Evolutionary conservation across 1,140 invertebrate species (phyloP), one percentile per base, ranked within the genome.

Genomic region (Cotesia vestalis): DNA sequence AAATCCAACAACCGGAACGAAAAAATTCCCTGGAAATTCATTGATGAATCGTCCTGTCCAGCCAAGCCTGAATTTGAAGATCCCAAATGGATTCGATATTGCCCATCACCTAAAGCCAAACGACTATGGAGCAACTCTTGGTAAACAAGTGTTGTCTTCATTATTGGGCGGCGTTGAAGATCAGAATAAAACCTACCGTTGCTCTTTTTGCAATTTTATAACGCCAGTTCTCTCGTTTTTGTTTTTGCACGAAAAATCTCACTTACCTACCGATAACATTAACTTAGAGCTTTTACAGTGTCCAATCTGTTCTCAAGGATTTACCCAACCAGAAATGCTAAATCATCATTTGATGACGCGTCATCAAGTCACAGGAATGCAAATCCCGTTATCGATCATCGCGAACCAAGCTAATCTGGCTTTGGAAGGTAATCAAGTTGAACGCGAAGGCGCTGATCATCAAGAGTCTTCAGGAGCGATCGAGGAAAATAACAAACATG

Each of bases 181-280:
- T 55, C 85, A 89, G 73, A 71, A 83, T 59, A 94, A 96, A 83
- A 91, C 91, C 35, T 97, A 96, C 84, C 92, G 94, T 60, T 97
- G 96, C 85, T 93, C 93, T 0, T 92, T 94, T 78, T 98, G 96
- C 79, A 91, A 93, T 55, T 97, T 96, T 82, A 92, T 93, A n/a
- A 96, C 95, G 14, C 91, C 93, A 67, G 92, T 96, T 77, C 88
- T 97, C 69, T 94, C 95, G 34, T 95, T 96, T 80, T 88, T 97
- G 69, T 96, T 96, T 83, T 92, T 96, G 34, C 96, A 98, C 88
- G 96, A 98, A 80, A 91, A 94, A 76, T 93, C 94, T 12, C 94
- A 96, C 81, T 87, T 88, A 2, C 89, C 89, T 71, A 73, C 80
- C 5, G 78, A 84, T 14, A 75, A 71, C 34, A 61, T 17, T 36